Base-by-base conservation (phyloP, 2,113 vertebrate genomes). In the Beaufortia kweichowensis region DNA sequence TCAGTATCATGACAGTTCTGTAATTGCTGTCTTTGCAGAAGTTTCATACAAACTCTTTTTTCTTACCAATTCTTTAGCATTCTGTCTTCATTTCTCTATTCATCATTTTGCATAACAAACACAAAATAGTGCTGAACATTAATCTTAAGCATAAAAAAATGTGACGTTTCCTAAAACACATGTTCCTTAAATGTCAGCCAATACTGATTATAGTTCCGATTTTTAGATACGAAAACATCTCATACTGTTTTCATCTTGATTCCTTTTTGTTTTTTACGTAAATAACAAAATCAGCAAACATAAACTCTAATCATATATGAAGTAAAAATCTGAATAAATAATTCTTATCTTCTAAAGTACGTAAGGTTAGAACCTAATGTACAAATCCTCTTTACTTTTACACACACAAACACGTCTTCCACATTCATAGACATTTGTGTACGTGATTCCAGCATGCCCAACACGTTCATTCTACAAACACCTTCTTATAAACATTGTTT, bases 1-100 rank as follows among this genome's bases (percentile, higher is more conserved):
- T 17, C 35, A 69, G 71, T 46, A 14, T 66, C 33, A 62, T 75
- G 71, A 69, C 78, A 80, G 65, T 70, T 80, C 60, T 17, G 63
- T 76, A 79, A 79, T 79, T 66, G 62, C 70, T 19, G 6, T 57
- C 46, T 66, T 60, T 50, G 59, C 29, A 60, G 28, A 43, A 46
- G 61, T 65, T 14, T 28, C 46, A 61, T 59, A 21, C 35, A 24
- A 60, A 23, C 29, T 4, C 39, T 7, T 9, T n/a, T 23, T 24
- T 43, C 69, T 72, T 33, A 6, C 17, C 19, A 46, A 48, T 65
- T 9, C 19, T 33, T 76, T n/a, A 21, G 12, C 26, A 6, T 50
- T 24, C 56, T 24, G n/a, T n/a, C n/a, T n/a, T n/a, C n/a, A 14
- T 59, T 19, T 68, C 41, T 50, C n/a, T 39, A 2, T 23, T 23